A percentile compares a stretch with the other conserved stretches of the same genome.
Evolutionary conservation across 2,888 invertebrate species (phyloP).

Genomic region (Chrysodeixis includens): DNA sequence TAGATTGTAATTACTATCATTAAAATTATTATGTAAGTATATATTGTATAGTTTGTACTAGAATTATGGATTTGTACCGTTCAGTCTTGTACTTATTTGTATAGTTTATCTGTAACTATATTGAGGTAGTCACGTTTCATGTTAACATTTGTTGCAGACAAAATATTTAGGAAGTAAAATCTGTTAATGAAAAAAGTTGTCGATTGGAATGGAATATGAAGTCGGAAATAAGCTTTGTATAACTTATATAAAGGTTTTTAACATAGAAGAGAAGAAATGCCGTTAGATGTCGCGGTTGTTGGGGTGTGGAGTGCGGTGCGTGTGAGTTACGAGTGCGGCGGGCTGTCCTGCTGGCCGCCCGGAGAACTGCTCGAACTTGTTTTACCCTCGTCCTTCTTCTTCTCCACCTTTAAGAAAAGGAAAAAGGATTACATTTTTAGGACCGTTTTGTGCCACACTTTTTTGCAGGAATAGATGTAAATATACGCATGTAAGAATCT

Average conservation of each 20-base stretch:
- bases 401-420: slow-evolving; percentile 75
- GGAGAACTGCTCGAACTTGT: slow-evolving; percentile 79
- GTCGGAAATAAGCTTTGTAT: slow-evolving; percentile 42
- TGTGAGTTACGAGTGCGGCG: slow-evolving; percentile 71
- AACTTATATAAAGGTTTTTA: slow-evolving; percentile 43
- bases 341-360: slow-evolving; percentile 76
- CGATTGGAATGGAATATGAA: slow-evolving; percentile 51
- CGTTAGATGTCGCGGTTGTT: slow-evolving; percentile 45
- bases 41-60: slow-evolving; percentile 78
- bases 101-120: slow-evolving; percentile 67
- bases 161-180: slow-evolving; percentile 26
- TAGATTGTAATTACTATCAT: slow-evolving; percentile 73
- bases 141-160: slow-evolving; percentile 19
- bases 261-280: slow-evolving; percentile 51
- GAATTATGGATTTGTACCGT: slow-evolving; percentile 83
- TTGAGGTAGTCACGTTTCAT: slow-evolving; percentile 74
- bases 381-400: slow-evolving; percentile 81
- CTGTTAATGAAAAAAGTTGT: slow-evolving; percentile 30
- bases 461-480: neutral
- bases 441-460: neutral
- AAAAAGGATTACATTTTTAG: neutral
- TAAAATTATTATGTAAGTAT: slow-evolving; percentile 70
- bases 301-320: slow-evolving; percentile 49
- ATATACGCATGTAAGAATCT: neutral
- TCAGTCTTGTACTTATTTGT: slow-evolving; percentile 83